Evolutionary conservation across 2,888 invertebrate species (phyloP), one percentile per base, ranked within the genome.

Genomic region (Ernsta delagoae): DNA sequence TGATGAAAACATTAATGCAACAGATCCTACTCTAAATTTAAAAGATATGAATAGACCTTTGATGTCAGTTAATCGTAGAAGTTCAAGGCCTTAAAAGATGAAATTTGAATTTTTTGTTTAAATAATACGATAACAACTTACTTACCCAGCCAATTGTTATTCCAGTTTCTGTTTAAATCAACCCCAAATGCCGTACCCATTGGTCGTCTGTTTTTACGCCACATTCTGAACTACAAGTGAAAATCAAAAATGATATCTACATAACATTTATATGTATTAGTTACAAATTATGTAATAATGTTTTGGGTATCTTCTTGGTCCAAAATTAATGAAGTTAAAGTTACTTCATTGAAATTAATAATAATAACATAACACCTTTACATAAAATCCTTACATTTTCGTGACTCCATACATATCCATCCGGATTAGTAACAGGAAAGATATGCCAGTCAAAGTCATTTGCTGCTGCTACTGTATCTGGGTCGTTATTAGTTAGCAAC

Each of bases 101-200:
- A 41, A 41, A 41, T 41, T 41, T 41, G 8, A 8, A 7, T 41
- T 41, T 41, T 8, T 8, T 8, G 7, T 41, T 8, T 41, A 1
- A 41, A 8, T 41, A 8, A 7, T 41, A 41, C 3, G 3, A 41
- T 41, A 41, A 6, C n/a, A n/a, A n/a, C n/a, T n/a, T n/a, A 57
- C 57, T 57, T 57, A 57, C 95, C 82, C 72, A 94, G 92, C 96
- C 96, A 96, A 73, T 95, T 94, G 79, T 93, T 95, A 71, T 93
- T 95, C 95, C 96, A 97, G 83, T 97, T 97, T 71, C 97, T 94
- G 82, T 97, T 97, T 0, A 96, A 95, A 85, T 97, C 97, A 0
- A 95, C 94, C 4, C 97, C 97, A 70, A 84, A 83, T 74, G 96
- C 95, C 0, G 63, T 54, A 8, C 86, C 92, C 65, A 86, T 88